Conservation (phyloP, 2,888 invertebrate species). For the Argynnis bischoffii region DNA sequence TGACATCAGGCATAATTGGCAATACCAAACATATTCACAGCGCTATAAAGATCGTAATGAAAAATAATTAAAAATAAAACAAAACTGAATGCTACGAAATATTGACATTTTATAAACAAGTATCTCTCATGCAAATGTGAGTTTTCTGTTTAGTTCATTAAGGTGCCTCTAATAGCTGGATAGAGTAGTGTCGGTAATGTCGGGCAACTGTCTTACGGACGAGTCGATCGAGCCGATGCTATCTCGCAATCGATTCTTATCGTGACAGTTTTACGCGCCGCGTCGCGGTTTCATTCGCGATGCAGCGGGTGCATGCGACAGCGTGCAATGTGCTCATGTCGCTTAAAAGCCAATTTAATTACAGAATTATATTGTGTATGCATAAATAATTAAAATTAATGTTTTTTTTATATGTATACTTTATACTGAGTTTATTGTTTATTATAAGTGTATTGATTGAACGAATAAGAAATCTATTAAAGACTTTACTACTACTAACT, state of each 20-base stretch:
- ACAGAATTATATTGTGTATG: constrained; percentile 20
- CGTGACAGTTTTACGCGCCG: constrained; percentile 76
- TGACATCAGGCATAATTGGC: too few relatives aligned
- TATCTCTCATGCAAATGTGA: constrained; percentile 4
- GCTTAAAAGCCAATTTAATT: constrained; percentile 41
- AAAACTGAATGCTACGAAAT: constrained; percentile 14
- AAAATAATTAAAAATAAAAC: too few relatives aligned
- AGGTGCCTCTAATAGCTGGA: constrained; percentile 49
- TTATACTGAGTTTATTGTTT: too few relatives aligned
- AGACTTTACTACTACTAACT: too few relatives aligned
- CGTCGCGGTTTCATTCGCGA: constrained; percentile 61
- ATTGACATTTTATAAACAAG: constrained; percentile 5
- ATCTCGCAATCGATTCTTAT: constrained; percentile 74
- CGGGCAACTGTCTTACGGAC: constrained; percentile 58
- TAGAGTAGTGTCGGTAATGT: constrained; percentile 62
- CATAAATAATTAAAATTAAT: constrained; percentile 17
- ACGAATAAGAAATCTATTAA: too few relatives aligned
- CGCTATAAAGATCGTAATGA: too few relatives aligned
- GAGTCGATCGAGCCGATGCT: constrained; percentile 61
- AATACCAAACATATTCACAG: too few relatives aligned
- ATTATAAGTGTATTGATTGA: too few relatives aligned
- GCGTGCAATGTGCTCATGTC: constrained; percentile 42
- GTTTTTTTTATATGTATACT: neutral
- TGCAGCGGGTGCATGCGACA: constrained; percentile 47
- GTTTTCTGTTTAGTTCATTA: constrained; percentile 49